These are phyloP conservation scores for Lacanobia oleracea DNA, from an alignment of 2,888 invertebrate genomes.

Conservation along the genomic window DNA sequence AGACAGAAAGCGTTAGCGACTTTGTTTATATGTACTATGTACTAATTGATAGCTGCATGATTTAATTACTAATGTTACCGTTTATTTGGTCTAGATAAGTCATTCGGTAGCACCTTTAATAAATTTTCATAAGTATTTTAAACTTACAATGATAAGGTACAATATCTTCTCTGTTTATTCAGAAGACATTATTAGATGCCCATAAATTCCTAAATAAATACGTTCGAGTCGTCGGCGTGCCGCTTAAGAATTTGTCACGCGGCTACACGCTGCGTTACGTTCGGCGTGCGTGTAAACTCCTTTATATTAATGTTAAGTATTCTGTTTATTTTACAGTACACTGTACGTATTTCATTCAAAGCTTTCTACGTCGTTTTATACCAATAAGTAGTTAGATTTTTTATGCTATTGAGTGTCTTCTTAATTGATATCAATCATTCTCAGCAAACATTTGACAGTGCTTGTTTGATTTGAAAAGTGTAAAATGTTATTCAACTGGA, in stretches of 20 bases:
- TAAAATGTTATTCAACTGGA: neutral
- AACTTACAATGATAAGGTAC: neutral
- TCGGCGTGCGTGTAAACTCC: conserved; percentile 56
- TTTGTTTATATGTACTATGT: too few species aligned
- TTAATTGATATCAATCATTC: neutral
- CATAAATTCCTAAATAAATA: conserved; percentile 74
- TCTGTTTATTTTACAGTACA: conserved; percentile 25
- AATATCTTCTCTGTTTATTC: neutral
- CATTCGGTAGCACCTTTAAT: too few species aligned
- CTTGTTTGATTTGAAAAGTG: neutral
- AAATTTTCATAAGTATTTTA: neutral
- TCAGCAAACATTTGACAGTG: neutral
- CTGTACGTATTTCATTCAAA: neutral
- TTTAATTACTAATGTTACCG: neutral
- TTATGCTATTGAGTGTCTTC: neutral
- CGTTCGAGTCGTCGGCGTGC: conserved; percentile 45
- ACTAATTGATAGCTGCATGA: too few species aligned
- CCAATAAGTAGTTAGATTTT: neutral
- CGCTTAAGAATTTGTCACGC: conserved; percentile 77
- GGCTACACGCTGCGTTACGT: conserved; percentile 72
- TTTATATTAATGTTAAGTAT: conserved; percentile 52
- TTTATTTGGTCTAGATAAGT: neutral
- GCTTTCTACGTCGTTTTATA: conserved; percentile 8
- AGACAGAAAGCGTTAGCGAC: too few species aligned
- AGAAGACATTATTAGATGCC: conserved; percentile 69